phyloP scores from a whole-genome alignment of 2,797 vertebrate species.

The Sebastes nivosus region DNA sequence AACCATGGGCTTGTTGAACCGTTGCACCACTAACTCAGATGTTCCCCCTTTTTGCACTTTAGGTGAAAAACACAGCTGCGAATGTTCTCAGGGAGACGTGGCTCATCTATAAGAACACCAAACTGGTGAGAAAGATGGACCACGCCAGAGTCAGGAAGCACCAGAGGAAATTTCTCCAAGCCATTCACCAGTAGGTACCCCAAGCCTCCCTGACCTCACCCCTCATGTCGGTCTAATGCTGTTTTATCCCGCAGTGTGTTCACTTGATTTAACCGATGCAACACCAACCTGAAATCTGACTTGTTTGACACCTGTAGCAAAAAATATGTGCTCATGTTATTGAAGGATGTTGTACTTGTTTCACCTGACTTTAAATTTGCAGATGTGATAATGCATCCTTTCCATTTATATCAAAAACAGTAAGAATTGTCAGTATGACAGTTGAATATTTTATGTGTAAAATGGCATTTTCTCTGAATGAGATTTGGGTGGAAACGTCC shows the following conservation, averaged over 20 bases:
- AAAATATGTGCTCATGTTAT: conserved; percentile 35
- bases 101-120: conserved; percentile 99
- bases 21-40: background rate
- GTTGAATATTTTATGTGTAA: conserved; percentile 14
- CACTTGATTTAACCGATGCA: conserved; percentile 9
- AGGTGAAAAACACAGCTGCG: conserved; percentile 99
- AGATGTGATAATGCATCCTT: conserved; percentile 22
- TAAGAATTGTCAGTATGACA: conserved; percentile 2
- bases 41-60: conserved; percentile 20
- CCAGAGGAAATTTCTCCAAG: conserved; percentile 99
- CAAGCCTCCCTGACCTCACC: background rate
- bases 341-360: conserved; percentile 15
- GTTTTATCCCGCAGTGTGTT: conserved; percentile 22
- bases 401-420: background rate
- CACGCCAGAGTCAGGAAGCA: conserved; percentile 99
- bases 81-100: conserved; percentile 99
- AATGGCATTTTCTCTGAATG: conserved; percentile 16
- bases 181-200: conserved; percentile 99
- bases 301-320: conserved; percentile 90
- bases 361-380: conserved; percentile 35
- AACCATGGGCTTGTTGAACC: background rate
- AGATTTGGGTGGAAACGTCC: conserved; percentile 18
- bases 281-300: conserved; percentile 81
- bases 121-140: conserved; percentile 99
- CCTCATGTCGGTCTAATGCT: background rate